These are phyloP conservation scores for Acanthopleura granulata DNA, from an alignment of 2,888 invertebrate species.

Conservation along the genomic window DNA sequence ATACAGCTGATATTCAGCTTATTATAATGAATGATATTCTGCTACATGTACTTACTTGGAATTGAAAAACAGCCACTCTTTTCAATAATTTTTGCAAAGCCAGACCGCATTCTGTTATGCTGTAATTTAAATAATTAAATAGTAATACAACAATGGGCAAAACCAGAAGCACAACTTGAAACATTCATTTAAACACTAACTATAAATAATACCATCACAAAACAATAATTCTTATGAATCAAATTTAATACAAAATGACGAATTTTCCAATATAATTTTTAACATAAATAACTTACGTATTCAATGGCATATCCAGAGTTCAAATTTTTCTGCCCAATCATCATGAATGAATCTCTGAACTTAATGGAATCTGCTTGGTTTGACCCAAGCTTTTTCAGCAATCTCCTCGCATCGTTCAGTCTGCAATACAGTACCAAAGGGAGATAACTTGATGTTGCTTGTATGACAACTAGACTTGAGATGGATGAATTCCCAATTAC, in stretches of 20 bases:
- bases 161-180: no score
- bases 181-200: no score
- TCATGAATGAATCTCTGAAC: constrained; percentile 63
- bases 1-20: no score
- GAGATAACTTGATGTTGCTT: no score
- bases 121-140: background rate
- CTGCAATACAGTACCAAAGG: constrained; percentile 36
- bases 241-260: no score
- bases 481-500: no score
- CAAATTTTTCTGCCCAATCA: constrained; percentile 68
- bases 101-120: constrained; percentile 24
- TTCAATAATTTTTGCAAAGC: constrained; percentile 56
- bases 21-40: no score
- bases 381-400: constrained; percentile 64
- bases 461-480: no score
- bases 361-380: constrained; percentile 50
- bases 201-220: no score
- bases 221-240: no score
- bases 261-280: background rate
- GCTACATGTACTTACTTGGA: constrained; percentile 41
- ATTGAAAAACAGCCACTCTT: constrained; percentile 64
- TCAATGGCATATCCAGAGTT: constrained; percentile 63
- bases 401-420: constrained; percentile 54
- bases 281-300: constrained; percentile 41
- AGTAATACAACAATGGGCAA: background rate